Base-by-base conservation (phyloP, 1,140 invertebrate species). In the Drosophila dunni region DNA sequence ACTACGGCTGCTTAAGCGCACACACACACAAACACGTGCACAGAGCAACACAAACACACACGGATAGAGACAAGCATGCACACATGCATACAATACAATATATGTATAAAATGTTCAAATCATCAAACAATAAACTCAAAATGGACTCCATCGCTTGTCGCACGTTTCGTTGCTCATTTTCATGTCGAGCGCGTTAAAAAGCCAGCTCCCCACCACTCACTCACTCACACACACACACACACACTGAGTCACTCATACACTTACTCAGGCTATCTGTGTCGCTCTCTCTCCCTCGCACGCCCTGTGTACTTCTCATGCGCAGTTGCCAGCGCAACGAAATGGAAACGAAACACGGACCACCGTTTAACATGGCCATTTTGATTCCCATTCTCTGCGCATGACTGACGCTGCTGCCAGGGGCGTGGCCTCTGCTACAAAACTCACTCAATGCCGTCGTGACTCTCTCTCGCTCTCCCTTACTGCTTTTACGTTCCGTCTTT, bases 81-180 rank as follows among this genome's bases (percentile, higher is more conserved):
- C 53, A 78, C 66, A 57, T 42, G 62, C 13, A 66, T 58, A 69
- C 42, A 53, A 58, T 29, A 64, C 50, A 64, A 66, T 53, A 66
- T 64, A 58, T 78, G 72, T 80, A 91, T 91, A 91, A 91, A 91
- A 91, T 91, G 90, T 91, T 91, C 90, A 91, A 92, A 92, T 92
- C 91, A 92, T 91, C 91, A 92, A 92, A 92, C 91, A 92, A 92
- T 92, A 92, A 92, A 92, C 91, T 92, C 88, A 91, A 92, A 92
- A 92, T 92, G 91, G 91, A 92, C 91, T 92, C 91, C 90, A 78
- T 91, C 84, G 89, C 91, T 90, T 79, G 85, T 77, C 83, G 75
- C 83, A 83, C 76, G 82, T 90, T 91, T 90, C 75, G 83, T 73
- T 90, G 85, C 90, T 90, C 90, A 91, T 91, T 91, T 91, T 91